These are phyloP conservation scores for Villa cingulata DNA, from an alignment of 2,888 invertebrate species.

Conservation along the genomic window DNA sequence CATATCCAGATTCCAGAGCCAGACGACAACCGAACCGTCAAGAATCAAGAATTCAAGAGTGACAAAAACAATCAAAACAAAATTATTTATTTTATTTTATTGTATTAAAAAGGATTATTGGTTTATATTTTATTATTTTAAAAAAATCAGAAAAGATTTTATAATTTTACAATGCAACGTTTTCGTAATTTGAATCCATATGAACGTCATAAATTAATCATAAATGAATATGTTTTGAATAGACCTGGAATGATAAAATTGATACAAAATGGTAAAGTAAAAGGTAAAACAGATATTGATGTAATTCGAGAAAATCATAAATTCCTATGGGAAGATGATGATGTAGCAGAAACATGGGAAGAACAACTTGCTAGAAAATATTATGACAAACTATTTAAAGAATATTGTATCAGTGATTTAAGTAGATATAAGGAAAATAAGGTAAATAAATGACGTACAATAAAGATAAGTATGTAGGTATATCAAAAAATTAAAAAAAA, in stretches of 20 bases:
- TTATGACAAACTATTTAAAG: slow-evolving; percentile 97
- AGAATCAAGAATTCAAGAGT: too few species aligned
- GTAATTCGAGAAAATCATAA: slow-evolving; percentile 85
- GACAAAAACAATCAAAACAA: too few species aligned
- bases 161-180: slow-evolving; percentile 9
- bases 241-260: slow-evolving; percentile 54
- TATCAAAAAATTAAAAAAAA: too few species aligned
- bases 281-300: slow-evolving; percentile 78
- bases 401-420: slow-evolving; percentile 93
- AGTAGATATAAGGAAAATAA: slow-evolving; percentile 85
- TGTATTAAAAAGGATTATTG: too few species aligned
- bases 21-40: too few species aligned
- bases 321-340: slow-evolving; percentile 80
- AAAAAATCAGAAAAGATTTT: too few species aligned
- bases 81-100: too few species aligned
- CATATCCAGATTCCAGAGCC: too few species aligned
- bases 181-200: slow-evolving; percentile 56
- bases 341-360: slow-evolving; percentile 68
- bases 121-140: too few species aligned
- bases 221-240: slow-evolving; percentile 79
- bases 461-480: not conserved
- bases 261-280: slow-evolving; percentile 54
- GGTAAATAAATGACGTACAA: slow-evolving; percentile 50
- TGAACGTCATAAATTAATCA: slow-evolving; percentile 80
- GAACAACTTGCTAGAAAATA: slow-evolving; percentile 85